Evolutionary conservation across 2,113 vertebrate genomes (phyloP).

Genomic region (Oncorhynchus tshawytscha): DNA sequence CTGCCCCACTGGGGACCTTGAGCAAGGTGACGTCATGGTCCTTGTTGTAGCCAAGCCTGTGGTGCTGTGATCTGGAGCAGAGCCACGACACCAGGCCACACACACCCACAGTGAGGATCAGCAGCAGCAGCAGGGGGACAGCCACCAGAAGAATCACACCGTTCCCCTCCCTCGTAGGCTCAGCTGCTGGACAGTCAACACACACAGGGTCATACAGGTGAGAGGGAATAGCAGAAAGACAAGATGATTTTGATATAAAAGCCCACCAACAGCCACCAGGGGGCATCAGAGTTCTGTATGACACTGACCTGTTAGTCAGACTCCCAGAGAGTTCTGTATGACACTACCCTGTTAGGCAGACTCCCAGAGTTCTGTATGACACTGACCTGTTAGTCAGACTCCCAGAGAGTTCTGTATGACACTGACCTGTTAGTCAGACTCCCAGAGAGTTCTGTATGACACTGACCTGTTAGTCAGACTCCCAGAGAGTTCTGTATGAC

Average conservation of each 20-base stretch:
- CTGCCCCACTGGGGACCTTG: constrained; percentile 77
- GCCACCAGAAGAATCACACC: constrained; percentile 67
- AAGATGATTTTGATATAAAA: no score
- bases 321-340: no score
- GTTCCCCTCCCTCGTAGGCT: background rate
- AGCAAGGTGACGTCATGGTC: constrained; percentile 68
- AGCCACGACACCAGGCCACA: constrained; percentile 61
- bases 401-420: no score
- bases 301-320: no score
- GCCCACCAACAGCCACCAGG: constrained; percentile 51
- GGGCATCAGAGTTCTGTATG: constrained; percentile 30
- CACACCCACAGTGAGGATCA: constrained; percentile 44
- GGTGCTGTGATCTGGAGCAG: constrained; percentile 43
- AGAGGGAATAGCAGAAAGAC: background rate
- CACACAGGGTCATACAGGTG: constrained; percentile 14
- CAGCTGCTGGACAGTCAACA: constrained; percentile 23
- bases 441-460: no score
- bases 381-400: no score
- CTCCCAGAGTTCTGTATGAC: no score
- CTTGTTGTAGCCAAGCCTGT: constrained; percentile 66
- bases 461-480: no score
- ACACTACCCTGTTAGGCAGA: no score
- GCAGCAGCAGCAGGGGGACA: constrained; percentile 67
- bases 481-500: no score
- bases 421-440: no score